A percentile compares a stretch with the other conserved stretches of the same genome.
These are phyloP conservation scores for Microtus montanus DNA, from an alignment of 2,113 vertebrate genomes.

Conservation along the genomic window DNA sequence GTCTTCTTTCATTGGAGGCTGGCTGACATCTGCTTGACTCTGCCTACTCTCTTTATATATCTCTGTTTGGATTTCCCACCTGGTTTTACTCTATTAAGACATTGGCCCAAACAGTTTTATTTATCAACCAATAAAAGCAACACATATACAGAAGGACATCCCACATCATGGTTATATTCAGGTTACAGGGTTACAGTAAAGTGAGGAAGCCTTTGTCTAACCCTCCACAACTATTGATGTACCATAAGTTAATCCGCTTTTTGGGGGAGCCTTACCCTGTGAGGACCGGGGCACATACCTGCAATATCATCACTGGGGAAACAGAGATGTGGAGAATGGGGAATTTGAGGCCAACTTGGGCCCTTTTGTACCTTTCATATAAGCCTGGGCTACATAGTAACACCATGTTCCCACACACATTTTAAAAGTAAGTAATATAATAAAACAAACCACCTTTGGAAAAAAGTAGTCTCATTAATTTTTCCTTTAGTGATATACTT, in stretches of 20 bases:
- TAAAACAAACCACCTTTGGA: background rate
- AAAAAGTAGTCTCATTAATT: conserved; percentile 1
- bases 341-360: background rate
- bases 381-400: background rate
- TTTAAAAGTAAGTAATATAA: background rate
- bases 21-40: too few species aligned
- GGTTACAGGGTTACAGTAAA: background rate
- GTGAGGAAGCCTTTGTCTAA: background rate
- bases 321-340: background rate
- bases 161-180: background rate
- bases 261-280: background rate
- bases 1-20: too few species aligned
- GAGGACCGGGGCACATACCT: background rate
- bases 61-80: too few species aligned
- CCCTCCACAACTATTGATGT: background rate
- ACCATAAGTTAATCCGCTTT: background rate
- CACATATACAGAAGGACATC: too few species aligned
- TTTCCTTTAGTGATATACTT: background rate
- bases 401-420: background rate
- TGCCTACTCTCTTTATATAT: too few species aligned
- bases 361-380: background rate
- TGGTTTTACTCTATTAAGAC: too few species aligned
- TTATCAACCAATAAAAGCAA: too few species aligned
- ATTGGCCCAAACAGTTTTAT: too few species aligned
- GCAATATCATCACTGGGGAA: background rate